phyloP scores from a whole-genome alignment of 2,797 vertebrate genomes.

The Neomorphus geoffroyi region DNA sequence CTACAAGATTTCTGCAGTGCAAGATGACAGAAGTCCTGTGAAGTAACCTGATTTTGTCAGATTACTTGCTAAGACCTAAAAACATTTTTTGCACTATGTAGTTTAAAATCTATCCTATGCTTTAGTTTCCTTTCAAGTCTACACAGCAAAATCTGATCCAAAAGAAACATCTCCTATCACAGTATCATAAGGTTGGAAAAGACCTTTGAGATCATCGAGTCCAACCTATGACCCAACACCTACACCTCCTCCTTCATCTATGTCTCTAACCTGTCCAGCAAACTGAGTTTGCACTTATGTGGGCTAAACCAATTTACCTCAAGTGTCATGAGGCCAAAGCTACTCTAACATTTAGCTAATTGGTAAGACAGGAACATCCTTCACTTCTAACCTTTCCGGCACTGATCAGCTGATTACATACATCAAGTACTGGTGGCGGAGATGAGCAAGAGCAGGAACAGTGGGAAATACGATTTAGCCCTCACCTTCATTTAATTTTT shows the following conservation, averaged over 20 bases:
- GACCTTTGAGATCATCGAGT: too few relatives aligned
- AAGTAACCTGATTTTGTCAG: neutral
- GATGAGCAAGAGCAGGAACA: constrained; percentile 29
- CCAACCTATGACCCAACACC: too few relatives aligned
- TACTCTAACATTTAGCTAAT: constrained; percentile 35
- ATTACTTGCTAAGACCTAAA: neutral
- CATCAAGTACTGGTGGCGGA: constrained; percentile 16
- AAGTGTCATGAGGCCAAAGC: constrained; percentile 23
- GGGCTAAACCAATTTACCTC: constrained; percentile 31
- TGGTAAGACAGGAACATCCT: constrained; percentile 44
- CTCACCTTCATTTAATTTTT: constrained; percentile 47
- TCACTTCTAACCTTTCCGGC: constrained; percentile 58
- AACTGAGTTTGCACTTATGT: neutral
- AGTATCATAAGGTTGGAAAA: too few relatives aligned
- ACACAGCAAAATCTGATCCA: neutral
- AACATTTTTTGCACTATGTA: neutral
- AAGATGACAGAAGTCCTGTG: neutral
- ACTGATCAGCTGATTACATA: constrained; percentile 29
- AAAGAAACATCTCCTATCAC: neutral
- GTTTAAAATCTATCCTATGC: neutral
- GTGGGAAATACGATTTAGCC: constrained; percentile 53
- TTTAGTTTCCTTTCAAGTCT: neutral
- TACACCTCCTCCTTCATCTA: neutral
- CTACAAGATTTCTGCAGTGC: neutral
- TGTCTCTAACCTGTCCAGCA: neutral